Base-by-base conservation (phyloP, 2,888 invertebrate genomes). In the Gibbula magus region DNA sequence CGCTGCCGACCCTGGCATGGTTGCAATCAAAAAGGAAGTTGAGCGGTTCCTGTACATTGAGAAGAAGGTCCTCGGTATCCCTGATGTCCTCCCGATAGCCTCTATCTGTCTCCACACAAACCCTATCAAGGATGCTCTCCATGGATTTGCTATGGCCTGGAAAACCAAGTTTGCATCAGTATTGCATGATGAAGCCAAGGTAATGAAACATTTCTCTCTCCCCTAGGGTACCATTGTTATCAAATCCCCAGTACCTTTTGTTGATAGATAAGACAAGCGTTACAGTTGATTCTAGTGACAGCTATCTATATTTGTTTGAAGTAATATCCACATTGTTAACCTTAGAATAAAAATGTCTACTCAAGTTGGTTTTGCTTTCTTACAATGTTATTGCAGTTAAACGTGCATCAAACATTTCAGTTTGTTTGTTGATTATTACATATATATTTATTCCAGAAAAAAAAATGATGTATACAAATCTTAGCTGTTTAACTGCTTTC, bases 91-190 rank as follows among this genome's bases (percentile, higher is more conserved):
- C 16, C 89, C 91, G 8, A 89, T 91, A 32, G 93, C 93, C n/a
- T 89, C 91, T 3, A 87, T 93, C 51, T 91, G 88, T 80, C 86
- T 93, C 22, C 86, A 90, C 75, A 91, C 92, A 0, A 89, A 90
- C 67, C 92, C 92, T 0, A 89, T 92, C 81, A 90, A 90, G 78
- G 90, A 92, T 85, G 91, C 92, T 16, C 88, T 93, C 7, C 91
- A 92, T 83, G 92, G 92, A 4, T 92, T 93, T 86, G 88, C 92
- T 74, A 89, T 92, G 88, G 90, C 91, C 4, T 93, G 93, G 92
- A 93, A 93, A 83, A 91, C 90, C 73, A 89, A 91, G 82, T 93
- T 91, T 88, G 92, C 92, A 0, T 91, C 91, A 13, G 89, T 91
- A 7, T 85, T 93, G 16, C 92, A 92, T 84, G 90, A 91, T 74